Base-by-base conservation (phyloP, 2,888 invertebrate genomes). In the Xestia rhomboidea region DNA sequence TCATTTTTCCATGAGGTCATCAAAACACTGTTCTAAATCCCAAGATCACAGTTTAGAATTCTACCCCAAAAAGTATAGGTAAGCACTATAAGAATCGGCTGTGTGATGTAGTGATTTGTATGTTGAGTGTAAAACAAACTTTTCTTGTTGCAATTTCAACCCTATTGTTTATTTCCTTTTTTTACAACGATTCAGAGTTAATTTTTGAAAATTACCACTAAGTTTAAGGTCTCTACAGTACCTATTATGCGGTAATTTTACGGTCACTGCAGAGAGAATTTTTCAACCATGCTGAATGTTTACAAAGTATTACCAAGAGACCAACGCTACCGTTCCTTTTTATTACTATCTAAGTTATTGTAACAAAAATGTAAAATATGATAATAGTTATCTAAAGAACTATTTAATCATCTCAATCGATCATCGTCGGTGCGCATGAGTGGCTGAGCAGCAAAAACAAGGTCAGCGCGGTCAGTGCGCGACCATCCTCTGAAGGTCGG, bases 401-500 rank as follows among this genome's bases (percentile, higher is more conserved):
- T 41, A 72, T 79, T 69, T 57, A 74, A 72, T 68, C 41, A 77
- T 71, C 63, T 68, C 67, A 71, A 73, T 77, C 73, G 84, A 82
- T 85, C 79, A 84, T 82, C 86, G 81, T 79, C 74, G 76, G 81
- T 86, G 84, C 88, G 93, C 91, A 88, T 92, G 92, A 92, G 85
- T 91, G 90, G 90, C 74, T 81, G 79, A 85, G 79, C 74, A 78
- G 90, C 92, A 93, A 94, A 93, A 94, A 94, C 92, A 92, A 93
- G 93, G 93, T 89, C 90, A 83, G 57, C 79, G 90, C 84, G 92
- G 91, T 91, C 91, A 88, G 81, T 78, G 18, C 54, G 67, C 81
- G 85, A 82, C 87, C 89, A 87, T 90, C 87, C 75, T 83, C 54
- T 83, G 89, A 88, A 91, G 89, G 88, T 83, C 63, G 60, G 21